Evolutionary conservation across 2,888 invertebrate genomes (phyloP), one percentile per base, ranked within the genome.

Genomic region (Megalurothrips usitatus): DNA sequence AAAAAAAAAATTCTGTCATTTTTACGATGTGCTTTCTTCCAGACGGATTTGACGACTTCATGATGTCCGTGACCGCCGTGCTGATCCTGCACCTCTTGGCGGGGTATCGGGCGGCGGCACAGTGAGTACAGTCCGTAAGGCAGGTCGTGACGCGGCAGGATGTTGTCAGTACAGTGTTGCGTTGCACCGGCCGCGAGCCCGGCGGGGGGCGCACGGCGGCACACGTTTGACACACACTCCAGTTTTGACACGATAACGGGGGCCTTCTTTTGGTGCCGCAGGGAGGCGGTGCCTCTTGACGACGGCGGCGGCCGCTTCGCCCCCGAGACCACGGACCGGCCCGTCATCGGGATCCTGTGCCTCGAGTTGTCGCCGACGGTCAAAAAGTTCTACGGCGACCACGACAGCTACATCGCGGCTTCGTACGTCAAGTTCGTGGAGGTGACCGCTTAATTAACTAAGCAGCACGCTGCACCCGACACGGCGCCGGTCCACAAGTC

Each of bases 381-480:
- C 68, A 12, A 26, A 11, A 75, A 75, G 68, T 8, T 26, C 23
- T 23, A 9, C 68, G 68, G 68, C 26, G 68, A 9, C 12, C 68
- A 75, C 68, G 23, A 75, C 68, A 75, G 68, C 68, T 75, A 75
- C 68, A 75, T 75, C 26, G 68, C 68, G 10, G 68, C 68, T 26
- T 75, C 68, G 23, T 75, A 75, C 68, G 68, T 75, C 26, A 75
- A 75, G 68, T 75, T 75, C 68, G 26, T 75, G 10, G 68, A 75
- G 68, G 68, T 75, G n/a, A n/a, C n/a, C n/a, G n/a, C n/a, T n/a
- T n/a, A n/a, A n/a, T n/a, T n/a, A n/a, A n/a, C n/a, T n/a, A n/a
- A n/a, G n/a, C n/a, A n/a, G n/a, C n/a, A n/a, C n/a, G n/a, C n/a
- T n/a, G n/a, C n/a, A n/a, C n/a, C n/a, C n/a, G n/a, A n/a, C n/a